A percentile compares a stretch with the other conserved stretches of the same genome.
Conservation (phyloP, 2,797 vertebrate genomes). For the Heteromormyrus szaboi region DNA sequence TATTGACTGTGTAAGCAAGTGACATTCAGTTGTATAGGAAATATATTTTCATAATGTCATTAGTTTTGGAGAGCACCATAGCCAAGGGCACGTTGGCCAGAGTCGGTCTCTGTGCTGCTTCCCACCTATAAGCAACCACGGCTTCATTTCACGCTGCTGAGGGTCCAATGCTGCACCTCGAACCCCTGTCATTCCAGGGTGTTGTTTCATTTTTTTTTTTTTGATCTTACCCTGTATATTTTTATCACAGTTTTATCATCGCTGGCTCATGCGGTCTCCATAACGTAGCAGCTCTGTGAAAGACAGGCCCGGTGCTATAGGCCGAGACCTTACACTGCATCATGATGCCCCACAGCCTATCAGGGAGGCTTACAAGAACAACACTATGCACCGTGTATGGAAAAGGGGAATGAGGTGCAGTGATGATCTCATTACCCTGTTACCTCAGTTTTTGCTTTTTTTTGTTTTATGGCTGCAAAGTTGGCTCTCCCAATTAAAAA, state of each 20-base stretch:
- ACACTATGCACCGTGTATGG: neutral
- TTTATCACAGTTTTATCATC: neutral
- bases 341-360: neutral
- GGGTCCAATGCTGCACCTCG: neutral
- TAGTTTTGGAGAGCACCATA: neutral
- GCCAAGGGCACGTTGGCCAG: neutral
- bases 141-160: neutral
- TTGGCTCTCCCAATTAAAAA: neutral
- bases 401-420: neutral
- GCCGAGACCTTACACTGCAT: neutral
- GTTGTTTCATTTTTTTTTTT: neutral
- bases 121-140: neutral
- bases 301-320: neutral
- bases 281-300: neutral
- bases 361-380: neutral
- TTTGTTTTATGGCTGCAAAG: neutral
- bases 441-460: neutral
- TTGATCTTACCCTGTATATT: neutral
- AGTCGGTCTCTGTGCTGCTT: neutral
- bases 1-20: neutral
- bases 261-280: neutral
- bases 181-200: neutral
- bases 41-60: neutral
- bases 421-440: neutral
- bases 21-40: neutral